Conservation (phyloP, 2,113 vertebrate species). For the Echinops telfairi region DNA sequence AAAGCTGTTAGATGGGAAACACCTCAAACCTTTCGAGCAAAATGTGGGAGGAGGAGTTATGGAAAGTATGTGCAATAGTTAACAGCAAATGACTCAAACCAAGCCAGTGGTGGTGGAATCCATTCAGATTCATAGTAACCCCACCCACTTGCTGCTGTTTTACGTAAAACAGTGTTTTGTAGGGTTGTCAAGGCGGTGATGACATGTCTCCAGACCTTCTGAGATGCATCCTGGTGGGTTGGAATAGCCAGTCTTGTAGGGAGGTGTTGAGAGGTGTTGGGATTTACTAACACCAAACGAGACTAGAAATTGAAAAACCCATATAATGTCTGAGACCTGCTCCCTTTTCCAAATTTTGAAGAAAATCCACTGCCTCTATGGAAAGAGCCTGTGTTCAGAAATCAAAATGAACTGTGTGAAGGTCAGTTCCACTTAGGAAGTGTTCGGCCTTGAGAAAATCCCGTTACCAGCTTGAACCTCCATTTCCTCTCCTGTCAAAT, state of each 20-base stretch:
- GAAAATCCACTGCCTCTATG: background rate
- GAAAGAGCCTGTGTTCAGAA: background rate
- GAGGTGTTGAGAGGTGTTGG: background rate
- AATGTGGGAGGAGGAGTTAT: too few relatives aligned
- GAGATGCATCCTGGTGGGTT: background rate
- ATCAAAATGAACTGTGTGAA: background rate
- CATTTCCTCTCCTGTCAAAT: background rate
- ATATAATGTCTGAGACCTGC: background rate
- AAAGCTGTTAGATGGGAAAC: background rate
- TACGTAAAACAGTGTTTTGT: background rate
- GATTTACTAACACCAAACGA: background rate
- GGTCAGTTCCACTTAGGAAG: background rate
- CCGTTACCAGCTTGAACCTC: background rate
- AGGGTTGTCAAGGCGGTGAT: background rate
- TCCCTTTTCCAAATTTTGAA: background rate
- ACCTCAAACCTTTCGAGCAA: background rate
- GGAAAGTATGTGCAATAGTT: background rate
- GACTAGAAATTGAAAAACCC: background rate
- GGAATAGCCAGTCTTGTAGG: background rate
- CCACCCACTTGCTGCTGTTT: background rate
- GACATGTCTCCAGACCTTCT: background rate
- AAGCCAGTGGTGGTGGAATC: background rate
- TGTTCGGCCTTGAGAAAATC: background rate
- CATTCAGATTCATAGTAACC: background rate
- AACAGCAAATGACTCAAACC: background rate